Base-by-base conservation (phyloP, 2,113 vertebrate genomes). In the Corvus moneduloides region DNA sequence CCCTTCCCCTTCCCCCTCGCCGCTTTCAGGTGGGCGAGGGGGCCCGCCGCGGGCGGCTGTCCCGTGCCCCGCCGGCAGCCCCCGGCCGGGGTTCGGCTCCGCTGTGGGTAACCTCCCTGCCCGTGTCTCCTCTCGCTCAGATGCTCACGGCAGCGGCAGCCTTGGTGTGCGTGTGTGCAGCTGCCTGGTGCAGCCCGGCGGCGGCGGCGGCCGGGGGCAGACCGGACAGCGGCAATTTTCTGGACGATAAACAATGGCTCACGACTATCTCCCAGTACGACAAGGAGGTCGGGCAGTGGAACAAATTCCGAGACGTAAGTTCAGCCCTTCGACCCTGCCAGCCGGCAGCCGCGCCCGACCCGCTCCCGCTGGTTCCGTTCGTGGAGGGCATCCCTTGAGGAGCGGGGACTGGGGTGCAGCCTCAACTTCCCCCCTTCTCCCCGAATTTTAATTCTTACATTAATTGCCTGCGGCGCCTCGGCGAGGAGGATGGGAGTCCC, bases 301-400 rank as follows among this genome's bases (percentile, higher is more conserved):
- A 99, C 97, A 98, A 98, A 99, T 99, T 99, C 97, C 98, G 99
- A 98, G 99, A 99, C 97, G 99, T 99, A 98, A 99, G 99, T 99
- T 80, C 13, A 13, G 32, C 56, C 23, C 20, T 73, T 44, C 16
- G 13, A 28, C 18, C 44, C 58, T 46, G 43, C 44, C 51, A 1
- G 49, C 83, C 61, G 52, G 17, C 58, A 48, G 63, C 80, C 68
- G 51, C 48, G 10, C 64, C 56, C 44, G 66, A 30, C 66, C 55
- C 51, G 35, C 69, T 69, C 22, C 37, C 22, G 30, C 16, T 33
- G 30, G 43, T 15, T 33, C 24, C 17, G 6, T 37, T 33, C 18
- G 20, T 49, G 10, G n/a, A 44, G 66, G 37, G 41, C 37, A 39
- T 61, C 41, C 14, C 15, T 15, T 3, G 16, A 21, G 43, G 12